Conservation (phyloP, 2,113 vertebrate species). For the Lathamus discolor region DNA sequence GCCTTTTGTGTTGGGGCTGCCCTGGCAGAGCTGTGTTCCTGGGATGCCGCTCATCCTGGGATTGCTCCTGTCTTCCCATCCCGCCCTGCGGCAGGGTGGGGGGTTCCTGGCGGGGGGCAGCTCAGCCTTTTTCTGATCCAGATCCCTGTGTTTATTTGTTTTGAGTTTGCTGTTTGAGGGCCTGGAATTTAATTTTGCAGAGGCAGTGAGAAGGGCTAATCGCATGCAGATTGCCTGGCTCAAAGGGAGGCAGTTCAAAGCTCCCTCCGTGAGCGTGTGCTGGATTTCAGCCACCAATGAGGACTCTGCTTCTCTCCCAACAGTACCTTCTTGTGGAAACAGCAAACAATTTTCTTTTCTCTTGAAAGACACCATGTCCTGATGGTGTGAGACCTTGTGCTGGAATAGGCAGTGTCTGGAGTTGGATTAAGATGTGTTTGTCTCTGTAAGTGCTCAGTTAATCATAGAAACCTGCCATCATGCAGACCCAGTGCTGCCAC, state of each 20-base stretch:
- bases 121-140: background rate
- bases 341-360: background rate
- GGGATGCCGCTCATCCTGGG: background rate
- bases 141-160: slow-evolving; percentile 29
- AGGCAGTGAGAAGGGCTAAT: background rate
- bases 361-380: background rate
- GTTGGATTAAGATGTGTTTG: background rate
- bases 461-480: background rate
- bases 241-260: background rate
- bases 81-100: background rate
- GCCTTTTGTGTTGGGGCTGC: background rate
- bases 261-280: fast-evolving
- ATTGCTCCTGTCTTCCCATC: background rate
- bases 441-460: background rate
- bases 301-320: background rate
- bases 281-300: background rate
- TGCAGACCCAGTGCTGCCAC: background rate
- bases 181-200: background rate
- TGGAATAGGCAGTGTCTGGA: background rate
- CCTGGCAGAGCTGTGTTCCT: fast-evolving
- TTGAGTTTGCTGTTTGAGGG: slow-evolving; percentile 13
- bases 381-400: background rate
- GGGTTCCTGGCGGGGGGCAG: background rate
- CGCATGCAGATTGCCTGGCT: background rate
- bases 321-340: background rate